Evolutionary conservation across 1,140 invertebrate species (phyloP).

Genomic region (Manduca sexta): DNA sequence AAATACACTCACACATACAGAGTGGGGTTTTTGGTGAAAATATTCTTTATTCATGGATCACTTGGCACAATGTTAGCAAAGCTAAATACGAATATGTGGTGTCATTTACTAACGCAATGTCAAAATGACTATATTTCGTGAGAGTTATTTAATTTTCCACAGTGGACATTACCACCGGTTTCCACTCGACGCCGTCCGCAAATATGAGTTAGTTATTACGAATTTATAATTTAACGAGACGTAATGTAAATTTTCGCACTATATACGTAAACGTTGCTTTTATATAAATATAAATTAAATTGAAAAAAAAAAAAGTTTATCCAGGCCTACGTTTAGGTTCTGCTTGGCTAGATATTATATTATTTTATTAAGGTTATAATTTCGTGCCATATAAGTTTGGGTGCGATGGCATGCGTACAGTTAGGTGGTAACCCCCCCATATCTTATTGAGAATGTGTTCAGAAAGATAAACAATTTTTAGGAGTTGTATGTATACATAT

Average conservation of each 20-base stretch:
- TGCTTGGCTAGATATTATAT: constrained; percentile 27
- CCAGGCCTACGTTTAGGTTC: constrained; percentile 35
- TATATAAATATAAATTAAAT: background rate
- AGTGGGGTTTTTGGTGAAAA: no score
- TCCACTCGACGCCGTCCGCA: constrained; percentile 5
- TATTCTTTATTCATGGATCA: no score
- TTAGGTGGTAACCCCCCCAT: constrained; percentile 38
- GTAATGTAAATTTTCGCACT: constrained; percentile 29
- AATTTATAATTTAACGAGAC: constrained; percentile 44
- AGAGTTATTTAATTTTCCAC: no score
- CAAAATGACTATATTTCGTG: no score
- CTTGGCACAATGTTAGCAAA: no score
- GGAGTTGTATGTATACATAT: constrained; percentile 45
- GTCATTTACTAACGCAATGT: no score
- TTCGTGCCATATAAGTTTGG: constrained; percentile 40
- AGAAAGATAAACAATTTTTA: constrained; percentile 45
- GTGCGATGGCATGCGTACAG: constrained; percentile 17
- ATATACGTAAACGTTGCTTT: constrained; percentile 50
- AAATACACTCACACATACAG: no score
- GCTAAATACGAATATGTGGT: no score
- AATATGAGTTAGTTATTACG: constrained; percentile 50
- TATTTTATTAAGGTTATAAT: constrained; percentile 4
- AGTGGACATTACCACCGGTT: background rate
- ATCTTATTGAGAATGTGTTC: constrained; percentile 68
- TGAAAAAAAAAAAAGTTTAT: constrained; percentile 3